Evolutionary conservation across 2,888 invertebrate species (phyloP).

Genomic region (Rotaria macrura): DNA sequence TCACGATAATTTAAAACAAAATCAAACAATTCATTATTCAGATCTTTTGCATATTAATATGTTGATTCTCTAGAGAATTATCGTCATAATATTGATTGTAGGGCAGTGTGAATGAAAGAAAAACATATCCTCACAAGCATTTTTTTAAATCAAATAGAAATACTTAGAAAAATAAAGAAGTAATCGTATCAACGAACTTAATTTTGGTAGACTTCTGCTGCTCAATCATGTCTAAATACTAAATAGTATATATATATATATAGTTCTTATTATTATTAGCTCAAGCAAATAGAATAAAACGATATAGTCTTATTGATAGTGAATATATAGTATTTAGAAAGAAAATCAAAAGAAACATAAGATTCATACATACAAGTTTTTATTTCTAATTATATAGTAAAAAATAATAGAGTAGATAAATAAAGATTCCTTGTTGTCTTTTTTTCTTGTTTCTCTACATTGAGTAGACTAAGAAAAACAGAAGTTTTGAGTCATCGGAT

Average conservation of each 20-base stretch:
- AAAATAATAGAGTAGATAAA: not conserved
- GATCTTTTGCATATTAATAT: not conserved
- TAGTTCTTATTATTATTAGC: not conserved
- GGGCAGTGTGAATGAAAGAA: not conserved
- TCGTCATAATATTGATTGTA: not conserved
- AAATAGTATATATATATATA: too few species aligned
- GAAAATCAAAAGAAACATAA: not conserved
- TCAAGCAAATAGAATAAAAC: not conserved
- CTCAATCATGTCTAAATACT: too few species aligned
- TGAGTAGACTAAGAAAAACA: not conserved
- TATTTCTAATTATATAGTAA: not conserved
- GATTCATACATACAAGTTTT: not conserved
- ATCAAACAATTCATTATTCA: conserved; percentile 3
- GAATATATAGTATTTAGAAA: not conserved
- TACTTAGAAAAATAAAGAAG: not conserved
- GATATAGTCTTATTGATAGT: too few species aligned
- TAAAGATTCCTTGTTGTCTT: not conserved
- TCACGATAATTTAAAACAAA: not conserved
- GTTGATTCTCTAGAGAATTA: not conserved
- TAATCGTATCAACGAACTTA: not conserved
- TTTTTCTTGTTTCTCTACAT: not conserved
- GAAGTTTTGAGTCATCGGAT: not conserved
- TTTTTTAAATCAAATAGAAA: not conserved
- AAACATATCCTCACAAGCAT: not conserved
- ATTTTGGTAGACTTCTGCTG: not conserved